These are phyloP conservation scores for Bovichtus diacanthus DNA, from an alignment of 2,797 vertebrate species.

Conservation along the genomic window DNA sequence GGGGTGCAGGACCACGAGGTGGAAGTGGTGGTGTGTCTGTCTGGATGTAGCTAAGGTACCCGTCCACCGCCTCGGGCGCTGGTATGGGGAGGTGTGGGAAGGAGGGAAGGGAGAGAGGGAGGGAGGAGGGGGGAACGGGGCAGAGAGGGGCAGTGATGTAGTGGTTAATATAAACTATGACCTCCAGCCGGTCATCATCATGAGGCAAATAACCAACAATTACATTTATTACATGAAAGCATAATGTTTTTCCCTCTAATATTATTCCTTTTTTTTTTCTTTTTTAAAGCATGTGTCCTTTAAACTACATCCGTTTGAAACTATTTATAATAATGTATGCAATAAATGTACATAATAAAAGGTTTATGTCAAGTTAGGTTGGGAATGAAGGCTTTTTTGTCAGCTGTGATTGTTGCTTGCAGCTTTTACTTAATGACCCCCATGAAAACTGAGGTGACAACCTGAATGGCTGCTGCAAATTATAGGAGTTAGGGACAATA, in stretches of 20 bases:
- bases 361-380: background rate
- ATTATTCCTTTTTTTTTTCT: too few relatives aligned
- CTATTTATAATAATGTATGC: background rate
- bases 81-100: background rate
- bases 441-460: slow-evolving; percentile 32
- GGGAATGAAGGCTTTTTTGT: slow-evolving; percentile 7
- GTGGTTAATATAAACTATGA: slow-evolving; percentile 54
- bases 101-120: background rate
- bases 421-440: slow-evolving; percentile 27
- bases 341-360: slow-evolving; percentile 1
- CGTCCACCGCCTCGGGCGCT: slow-evolving; percentile 45
- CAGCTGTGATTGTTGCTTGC: slow-evolving; percentile 17
- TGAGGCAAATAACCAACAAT: slow-evolving; percentile 33
- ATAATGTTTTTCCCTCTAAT: slow-evolving; percentile 1
- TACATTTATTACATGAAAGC: slow-evolving; percentile 12
- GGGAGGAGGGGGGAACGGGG: background rate
- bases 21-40: slow-evolving; percentile 43
- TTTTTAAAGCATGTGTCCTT: background rate
- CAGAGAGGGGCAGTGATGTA: slow-evolving; percentile 27
- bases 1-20: slow-evolving; percentile 52
- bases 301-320: background rate
- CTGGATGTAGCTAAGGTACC: slow-evolving; percentile 47
- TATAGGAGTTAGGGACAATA: slow-evolving; percentile 11
- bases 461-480: slow-evolving; percentile 33
- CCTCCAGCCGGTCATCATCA: slow-evolving; percentile 39